Evolutionary conservation across 2,113 vertebrate genomes (phyloP), one percentile per base, ranked within the genome.

Genomic region (Mellivora capensis): DNA sequence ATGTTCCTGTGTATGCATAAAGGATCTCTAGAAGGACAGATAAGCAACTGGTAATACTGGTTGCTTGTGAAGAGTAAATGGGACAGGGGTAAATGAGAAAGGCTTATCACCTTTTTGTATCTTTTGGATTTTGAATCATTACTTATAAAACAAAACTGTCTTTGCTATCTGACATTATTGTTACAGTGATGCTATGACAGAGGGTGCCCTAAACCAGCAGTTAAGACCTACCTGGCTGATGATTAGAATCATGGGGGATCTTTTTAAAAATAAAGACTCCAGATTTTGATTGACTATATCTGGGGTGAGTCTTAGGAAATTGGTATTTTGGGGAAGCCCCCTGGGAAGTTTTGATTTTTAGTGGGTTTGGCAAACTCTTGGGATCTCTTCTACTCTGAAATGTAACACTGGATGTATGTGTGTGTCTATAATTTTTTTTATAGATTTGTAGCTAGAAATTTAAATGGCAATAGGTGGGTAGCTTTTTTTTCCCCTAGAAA

Each of bases 61-160:
- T 80, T 57, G 49, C 39, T 81, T 2, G 0, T 39, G 37, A 91
- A 91, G 47, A 42, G 31, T 52, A 39, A 88, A 69, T 81, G 29
- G n/a, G 23, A 61, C 10, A 61, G 59, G 76, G 76, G 29, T 71
- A 21, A 86, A 52, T 17, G 44, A 81, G n/a, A 49, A 83, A 88
- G 21, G 5, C 31, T 87, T 82, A 69, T 34, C 17, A 4, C 23
- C 25, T 95, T 91, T 90, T 74, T 90, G 3, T 88, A 37, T 59
- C 27, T 89, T 83, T 89, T 37, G 9, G 29, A 64, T 71, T 96
- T 94, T 67, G 62, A 86, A 54, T 92, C 42, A 62, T 82, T 96
- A 31, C 49, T 47, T 62, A 13, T 34, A 72, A 72, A 67, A 44
- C 11, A 82, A 17, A 81, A 69, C 18, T 44, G n/a, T 20, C 42